Conservation (phyloP, 2,888 invertebrate genomes). For the Limnephilus lunatus region DNA sequence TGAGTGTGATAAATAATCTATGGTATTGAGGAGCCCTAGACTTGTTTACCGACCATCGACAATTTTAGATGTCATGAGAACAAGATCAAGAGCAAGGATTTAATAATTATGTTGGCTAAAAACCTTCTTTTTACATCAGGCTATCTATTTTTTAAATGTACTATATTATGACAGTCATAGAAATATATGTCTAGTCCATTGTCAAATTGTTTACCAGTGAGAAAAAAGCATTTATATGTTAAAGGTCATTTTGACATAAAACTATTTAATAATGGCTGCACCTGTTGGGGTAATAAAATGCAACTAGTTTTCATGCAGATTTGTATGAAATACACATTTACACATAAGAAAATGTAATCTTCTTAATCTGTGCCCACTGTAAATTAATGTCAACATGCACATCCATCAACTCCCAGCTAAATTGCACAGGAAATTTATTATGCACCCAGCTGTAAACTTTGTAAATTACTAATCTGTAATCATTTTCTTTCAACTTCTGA, state of each 20-base stretch:
- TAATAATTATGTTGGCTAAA: background rate
- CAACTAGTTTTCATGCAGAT: background rate
- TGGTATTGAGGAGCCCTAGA: background rate
- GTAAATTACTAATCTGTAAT: background rate
- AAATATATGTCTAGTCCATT: constrained; percentile 31
- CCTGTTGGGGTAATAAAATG: constrained; percentile 1
- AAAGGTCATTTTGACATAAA: constrained; percentile 34
- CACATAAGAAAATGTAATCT: too few relatives aligned
- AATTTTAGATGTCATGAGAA: background rate
- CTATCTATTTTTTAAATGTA: background rate
- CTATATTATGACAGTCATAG: constrained; percentile 32
- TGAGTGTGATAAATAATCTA: background rate
- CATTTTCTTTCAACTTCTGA: background rate
- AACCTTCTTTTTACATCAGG: background rate
- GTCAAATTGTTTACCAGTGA: constrained; percentile 42
- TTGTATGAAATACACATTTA: background rate
- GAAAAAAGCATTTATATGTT: constrained; percentile 40
- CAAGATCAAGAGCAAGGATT: background rate
- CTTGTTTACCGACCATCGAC: background rate
- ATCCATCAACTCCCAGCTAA: background rate
- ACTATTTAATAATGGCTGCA: constrained; percentile 29
- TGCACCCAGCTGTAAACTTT: background rate
- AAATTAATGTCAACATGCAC: background rate
- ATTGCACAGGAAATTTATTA: background rate
- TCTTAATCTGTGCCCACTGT: background rate